These are phyloP conservation scores for Campopleginae sp. DNA, from an alignment of 2,888 invertebrate genomes.

Conservation along the genomic window DNA sequence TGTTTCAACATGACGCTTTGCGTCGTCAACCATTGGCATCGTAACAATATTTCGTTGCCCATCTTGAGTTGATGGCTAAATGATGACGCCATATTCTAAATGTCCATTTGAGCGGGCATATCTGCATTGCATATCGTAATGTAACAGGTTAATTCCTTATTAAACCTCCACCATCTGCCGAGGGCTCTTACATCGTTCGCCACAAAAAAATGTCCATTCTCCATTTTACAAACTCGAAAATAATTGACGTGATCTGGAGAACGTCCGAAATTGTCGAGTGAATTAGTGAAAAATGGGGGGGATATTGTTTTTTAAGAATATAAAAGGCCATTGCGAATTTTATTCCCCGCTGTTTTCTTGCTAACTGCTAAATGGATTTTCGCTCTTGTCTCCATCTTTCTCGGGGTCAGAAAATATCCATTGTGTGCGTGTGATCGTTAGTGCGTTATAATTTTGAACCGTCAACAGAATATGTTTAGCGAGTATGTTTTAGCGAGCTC, in stretches of 20 bases:
- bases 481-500: slow-evolving; percentile 42
- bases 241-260: slow-evolving; percentile 61
- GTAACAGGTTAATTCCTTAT: slow-evolving; percentile 48
- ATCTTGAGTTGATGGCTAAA: slow-evolving; percentile 32
- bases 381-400: neutral
- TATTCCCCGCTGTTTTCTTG: neutral
- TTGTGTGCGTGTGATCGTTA: slow-evolving; percentile 2
- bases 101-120: slow-evolving; percentile 6
- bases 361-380: neutral
- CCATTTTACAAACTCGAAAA: slow-evolving; percentile 27
- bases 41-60: neutral
- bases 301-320: slow-evolving; percentile 1
- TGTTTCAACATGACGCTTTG: neutral
- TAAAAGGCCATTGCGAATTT: slow-evolving; percentile 4
- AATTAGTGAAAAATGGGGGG: slow-evolving; percentile 23
- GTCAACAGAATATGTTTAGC: neutral
- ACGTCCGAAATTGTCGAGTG: slow-evolving; percentile 39
- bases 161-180: slow-evolving; percentile 53
- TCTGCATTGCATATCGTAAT: slow-evolving; percentile 23
- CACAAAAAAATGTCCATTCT: slow-evolving; percentile 12
- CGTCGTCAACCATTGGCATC: neutral
- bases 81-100: slow-evolving; percentile 11
- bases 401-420: neutral
- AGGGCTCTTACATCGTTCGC: neutral
- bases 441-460: neutral